Base-by-base conservation (phyloP, 2,797 vertebrate species). In the Accipiter superciliosus region DNA sequence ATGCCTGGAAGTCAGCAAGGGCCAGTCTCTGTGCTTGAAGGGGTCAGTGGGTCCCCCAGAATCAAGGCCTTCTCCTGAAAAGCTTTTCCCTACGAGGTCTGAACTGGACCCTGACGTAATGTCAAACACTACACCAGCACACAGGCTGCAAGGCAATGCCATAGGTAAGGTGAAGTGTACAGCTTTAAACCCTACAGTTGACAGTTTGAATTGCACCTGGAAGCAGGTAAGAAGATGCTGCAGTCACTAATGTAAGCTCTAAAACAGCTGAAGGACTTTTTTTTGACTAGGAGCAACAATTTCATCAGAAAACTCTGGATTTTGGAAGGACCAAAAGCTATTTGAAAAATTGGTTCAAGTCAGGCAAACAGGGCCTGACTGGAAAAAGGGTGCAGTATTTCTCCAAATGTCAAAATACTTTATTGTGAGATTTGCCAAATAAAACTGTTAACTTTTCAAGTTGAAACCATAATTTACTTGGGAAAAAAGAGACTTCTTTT, bases 351-450 rank as follows among this genome's bases (percentile, higher is more conserved):
- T 19, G 22, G 52, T 35, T 89, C 14, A 33, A 73, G 63, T 42
- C 29, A 61, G 77, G 84, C 78, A 79, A 85, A 22, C 9, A 71
- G 25, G 42, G 35, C 59, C 79, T 71, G 89, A 74, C 81, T 93
- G 82, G 84, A 87, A 87, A 87, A 92, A 71, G 63, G 61, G 73
- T 28, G 66, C 50, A 55, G 55, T 5, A 13, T 47, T 69, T 40
- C 62, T 87, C 83, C 70, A 69, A 84, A 72, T 1, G 58, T 83
- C 92, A 49, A 74, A 78, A 71, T 35, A 72, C 52, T 5, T 81
- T 33, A 31, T 18, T 20, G 53, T n/a, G 50, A 93, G 50, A 37
- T 79, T 15, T 70, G 93, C 92, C 95, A 95, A 94, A 87, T n/a
- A 69, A 84, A 96, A 94, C 83, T 87, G 45, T 40, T 53, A 8